These are phyloP conservation scores for Conger conger DNA, from an alignment of 2,113 vertebrate species.

Conservation along the genomic window DNA sequence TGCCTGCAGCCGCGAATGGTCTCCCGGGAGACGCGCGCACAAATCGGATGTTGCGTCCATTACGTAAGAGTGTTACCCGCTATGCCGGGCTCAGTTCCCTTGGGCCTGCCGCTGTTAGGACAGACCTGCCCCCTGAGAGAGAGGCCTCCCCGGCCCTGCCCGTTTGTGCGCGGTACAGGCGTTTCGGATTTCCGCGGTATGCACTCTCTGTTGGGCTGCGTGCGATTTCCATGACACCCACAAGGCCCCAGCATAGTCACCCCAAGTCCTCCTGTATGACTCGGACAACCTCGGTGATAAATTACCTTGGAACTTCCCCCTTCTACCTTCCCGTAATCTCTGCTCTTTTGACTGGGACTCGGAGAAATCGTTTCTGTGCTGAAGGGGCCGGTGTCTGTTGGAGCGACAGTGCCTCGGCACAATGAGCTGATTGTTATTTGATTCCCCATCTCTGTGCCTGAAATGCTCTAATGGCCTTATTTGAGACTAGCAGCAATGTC, in stretches of 20 bases:
- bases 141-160: neutral
- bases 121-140: neutral
- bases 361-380: neutral
- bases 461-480: conserved; percentile 7
- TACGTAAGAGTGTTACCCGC: conserved; percentile 10
- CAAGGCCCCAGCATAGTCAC: neutral
- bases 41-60: neutral
- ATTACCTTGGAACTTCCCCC: neutral
- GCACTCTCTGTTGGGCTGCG: neutral
- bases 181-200: neutral
- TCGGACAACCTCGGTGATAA: neutral
- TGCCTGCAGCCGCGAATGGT: neutral
- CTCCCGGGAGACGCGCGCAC: neutral
- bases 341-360: neutral
- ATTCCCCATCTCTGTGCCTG: conserved; percentile 20
- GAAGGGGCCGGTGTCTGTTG: neutral
- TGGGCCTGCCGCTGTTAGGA: neutral
- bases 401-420: neutral
- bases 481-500: neutral
- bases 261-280: neutral
- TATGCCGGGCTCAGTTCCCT: neutral
- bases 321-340: neutral
- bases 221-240: neutral
- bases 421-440: conserved; percentile 19
- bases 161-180: neutral